Evolutionary conservation across 2,888 invertebrate species (phyloP).

Genomic region (Gari tellinella): DNA sequence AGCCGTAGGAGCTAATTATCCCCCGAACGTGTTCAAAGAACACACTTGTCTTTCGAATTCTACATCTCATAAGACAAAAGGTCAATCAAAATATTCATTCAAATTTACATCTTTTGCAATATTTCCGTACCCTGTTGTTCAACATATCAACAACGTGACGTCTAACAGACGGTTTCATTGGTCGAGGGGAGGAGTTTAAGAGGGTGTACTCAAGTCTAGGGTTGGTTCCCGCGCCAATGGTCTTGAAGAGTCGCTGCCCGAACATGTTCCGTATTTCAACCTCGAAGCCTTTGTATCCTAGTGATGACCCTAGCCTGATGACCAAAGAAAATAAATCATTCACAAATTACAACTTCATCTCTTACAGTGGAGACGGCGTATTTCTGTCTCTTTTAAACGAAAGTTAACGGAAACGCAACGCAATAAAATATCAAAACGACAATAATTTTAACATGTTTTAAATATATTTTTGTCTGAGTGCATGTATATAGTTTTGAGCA

Average conservation of each 20-base stretch:
- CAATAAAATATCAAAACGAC: too few species aligned
- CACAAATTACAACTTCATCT: neutral
- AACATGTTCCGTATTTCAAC: slow-evolving; percentile 40
- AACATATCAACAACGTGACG: slow-evolving; percentile 23
- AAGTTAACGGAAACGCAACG: too few species aligned
- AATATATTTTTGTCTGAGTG: too few species aligned
- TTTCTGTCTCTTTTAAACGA: too few species aligned
- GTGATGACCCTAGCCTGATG: slow-evolving; percentile 22
- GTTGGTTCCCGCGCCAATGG: slow-evolving; percentile 45
- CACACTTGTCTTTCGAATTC: too few species aligned
- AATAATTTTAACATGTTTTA: too few species aligned
- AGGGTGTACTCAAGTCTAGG: slow-evolving; percentile 39
- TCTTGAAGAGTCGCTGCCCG: slow-evolving; percentile 39
- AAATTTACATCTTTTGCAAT: slow-evolving; percentile 1
- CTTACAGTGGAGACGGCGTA: too few species aligned
- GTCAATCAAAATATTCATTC: too few species aligned
- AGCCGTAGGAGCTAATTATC: too few species aligned
- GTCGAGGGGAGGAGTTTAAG: slow-evolving; percentile 30
- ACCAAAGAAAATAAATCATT: neutral
- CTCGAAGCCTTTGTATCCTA: slow-evolving; percentile 47
- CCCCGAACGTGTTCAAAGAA: too few species aligned
- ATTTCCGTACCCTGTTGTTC: slow-evolving; percentile 25
- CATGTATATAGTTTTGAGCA: too few species aligned
- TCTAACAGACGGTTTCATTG: slow-evolving; percentile 25
- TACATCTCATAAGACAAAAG: too few species aligned